phyloP scores from a whole-genome alignment of 2,888 invertebrate species.

The Cryptocephalus moraei region DNA sequence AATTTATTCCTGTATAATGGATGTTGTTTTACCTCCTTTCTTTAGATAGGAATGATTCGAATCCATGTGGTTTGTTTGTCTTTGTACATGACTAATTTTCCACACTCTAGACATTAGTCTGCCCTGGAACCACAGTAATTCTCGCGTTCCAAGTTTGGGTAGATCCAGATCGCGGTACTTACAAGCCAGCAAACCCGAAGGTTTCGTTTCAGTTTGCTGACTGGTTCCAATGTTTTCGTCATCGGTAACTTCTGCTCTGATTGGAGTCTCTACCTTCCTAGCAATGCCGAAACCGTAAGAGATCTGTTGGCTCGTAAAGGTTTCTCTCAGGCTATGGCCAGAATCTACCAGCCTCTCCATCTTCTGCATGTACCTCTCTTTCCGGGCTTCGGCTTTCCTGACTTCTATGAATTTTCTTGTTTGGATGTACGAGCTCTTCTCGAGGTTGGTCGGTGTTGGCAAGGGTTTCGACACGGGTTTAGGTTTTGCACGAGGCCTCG shows the following conservation, averaged over 20 bases:
- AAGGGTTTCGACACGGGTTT: slow-evolving; percentile 29
- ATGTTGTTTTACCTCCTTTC: no score
- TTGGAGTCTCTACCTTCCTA: background rate
- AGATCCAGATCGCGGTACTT: slow-evolving; percentile 57
- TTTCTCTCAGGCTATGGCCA: slow-evolving; percentile 19
- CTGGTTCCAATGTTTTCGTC: background rate
- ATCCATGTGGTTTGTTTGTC: slow-evolving; percentile 52
- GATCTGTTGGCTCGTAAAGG: slow-evolving; percentile 1
- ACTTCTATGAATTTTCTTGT: slow-evolving; percentile 26
- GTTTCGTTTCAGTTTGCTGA: slow-evolving; percentile 1
- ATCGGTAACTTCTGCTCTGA: background rate
- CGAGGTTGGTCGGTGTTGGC: slow-evolving; percentile 19
- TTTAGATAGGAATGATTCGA: slow-evolving; percentile 43
- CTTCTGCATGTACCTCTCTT: slow-evolving; percentile 17
- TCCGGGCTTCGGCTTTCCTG: slow-evolving; percentile 22
- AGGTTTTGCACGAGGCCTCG: slow-evolving; percentile 35
- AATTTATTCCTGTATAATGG: no score
- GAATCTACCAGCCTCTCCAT: slow-evolving; percentile 23
- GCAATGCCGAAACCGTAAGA: background rate
- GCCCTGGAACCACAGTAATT: slow-evolving; percentile 63
- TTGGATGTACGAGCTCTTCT: slow-evolving; percentile 26
- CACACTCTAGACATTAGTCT: slow-evolving; percentile 56
- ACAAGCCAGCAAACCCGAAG: slow-evolving; percentile 42
- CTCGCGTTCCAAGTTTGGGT: slow-evolving; percentile 51
- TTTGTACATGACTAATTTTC: slow-evolving; percentile 59